Percentiles rank a stretch among this genome's conserved stretches.
phyloP scores from a whole-genome alignment of 2,797 vertebrate species.

The Acanthurus tractus region DNA sequence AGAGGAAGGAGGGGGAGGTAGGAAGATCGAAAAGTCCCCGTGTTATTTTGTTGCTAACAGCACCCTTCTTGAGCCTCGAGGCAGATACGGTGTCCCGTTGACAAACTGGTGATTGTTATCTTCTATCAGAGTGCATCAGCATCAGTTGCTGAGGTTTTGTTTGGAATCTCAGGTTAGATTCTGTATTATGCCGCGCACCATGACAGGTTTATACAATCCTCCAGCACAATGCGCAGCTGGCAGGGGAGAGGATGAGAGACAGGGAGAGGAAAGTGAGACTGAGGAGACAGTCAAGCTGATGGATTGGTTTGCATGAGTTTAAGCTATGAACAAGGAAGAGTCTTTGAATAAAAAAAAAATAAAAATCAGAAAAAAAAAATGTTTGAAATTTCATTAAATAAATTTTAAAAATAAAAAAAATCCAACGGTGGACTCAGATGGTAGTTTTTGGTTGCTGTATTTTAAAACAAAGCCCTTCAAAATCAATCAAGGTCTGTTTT shows the following conservation, averaged over 20 bases:
- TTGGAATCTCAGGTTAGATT: constrained; percentile 67
- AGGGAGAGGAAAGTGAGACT: constrained; percentile 11
- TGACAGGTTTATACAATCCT: constrained; percentile 67
- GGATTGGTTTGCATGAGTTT: constrained; percentile 45
- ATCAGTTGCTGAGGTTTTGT: constrained; percentile 65
- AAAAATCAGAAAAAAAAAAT: neutral
- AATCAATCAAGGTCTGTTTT: constrained; percentile 30
- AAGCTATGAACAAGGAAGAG: constrained; percentile 31
- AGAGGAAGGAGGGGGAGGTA: constrained; percentile 22
- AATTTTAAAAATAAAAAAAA: constrained; percentile 2
- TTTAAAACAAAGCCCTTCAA: constrained; percentile 27
- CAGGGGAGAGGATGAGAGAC: constrained; percentile 47
- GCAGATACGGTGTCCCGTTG: constrained; percentile 73
- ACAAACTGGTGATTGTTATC: constrained; percentile 82
- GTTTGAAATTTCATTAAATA: constrained; percentile 9
- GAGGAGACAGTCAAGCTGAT: constrained; percentile 36
- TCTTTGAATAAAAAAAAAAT: constrained; percentile 15
- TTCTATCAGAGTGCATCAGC: constrained; percentile 62
- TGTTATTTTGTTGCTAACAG: constrained; percentile 75
- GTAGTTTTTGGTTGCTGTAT: neutral
- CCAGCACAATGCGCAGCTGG: constrained; percentile 47
- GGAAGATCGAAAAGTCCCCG: constrained; percentile 71
- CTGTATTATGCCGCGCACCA: constrained; percentile 41
- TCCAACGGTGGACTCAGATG: constrained; percentile 16
- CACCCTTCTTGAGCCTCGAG: constrained; percentile 60